Base-by-base conservation (phyloP, 2,797 vertebrate species). In the Alfaro cultratus region DNA sequence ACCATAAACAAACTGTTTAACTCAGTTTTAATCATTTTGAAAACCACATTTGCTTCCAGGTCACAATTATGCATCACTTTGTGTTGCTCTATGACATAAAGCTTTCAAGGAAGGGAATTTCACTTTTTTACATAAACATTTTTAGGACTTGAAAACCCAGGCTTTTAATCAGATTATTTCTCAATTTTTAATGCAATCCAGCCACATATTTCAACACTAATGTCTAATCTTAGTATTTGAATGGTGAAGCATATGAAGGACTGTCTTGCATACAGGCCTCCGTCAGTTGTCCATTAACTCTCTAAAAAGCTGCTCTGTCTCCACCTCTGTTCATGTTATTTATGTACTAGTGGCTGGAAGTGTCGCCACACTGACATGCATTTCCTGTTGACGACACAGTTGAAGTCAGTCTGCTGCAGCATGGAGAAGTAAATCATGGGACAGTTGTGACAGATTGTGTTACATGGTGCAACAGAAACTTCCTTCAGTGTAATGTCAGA, bases 361-460 rank as follows among this genome's bases (percentile, higher is more conserved):
- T 23, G 36, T 23, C 2, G 18, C 36, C 26, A 43, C 67, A n/a
- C 23, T 43, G 39, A 43, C 12, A 15, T 23, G 5, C 39, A 70
- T 43, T 70, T 70, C 67, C 67, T 70, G 67, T 70, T 70, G 39
- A 70, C 41, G 12, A 43, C 67, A 43, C 64, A 68, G 23, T 43
- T 43, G 2, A 21, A 26, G 39, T 43, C 39, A 43, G 39, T 43
- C 39, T n/a, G 64, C 36, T 43, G 64, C 64, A 68, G 15, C 18
- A 39, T 39, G 62, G 62, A 67, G 18, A 67, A 39, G 36, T 39
- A 39, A 39, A 31, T 39, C 64, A 67, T 41, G 64, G 36, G 64
- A 39, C 18, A 12, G 39, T 70, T 43, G 67, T 43, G 67, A 43
- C 67, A 43, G 34, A 39, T 31, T 10, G 10, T 39, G 36, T 10